Conservation (phyloP, 1,140 invertebrate genomes). For the Monomorium pharaonis region DNA sequence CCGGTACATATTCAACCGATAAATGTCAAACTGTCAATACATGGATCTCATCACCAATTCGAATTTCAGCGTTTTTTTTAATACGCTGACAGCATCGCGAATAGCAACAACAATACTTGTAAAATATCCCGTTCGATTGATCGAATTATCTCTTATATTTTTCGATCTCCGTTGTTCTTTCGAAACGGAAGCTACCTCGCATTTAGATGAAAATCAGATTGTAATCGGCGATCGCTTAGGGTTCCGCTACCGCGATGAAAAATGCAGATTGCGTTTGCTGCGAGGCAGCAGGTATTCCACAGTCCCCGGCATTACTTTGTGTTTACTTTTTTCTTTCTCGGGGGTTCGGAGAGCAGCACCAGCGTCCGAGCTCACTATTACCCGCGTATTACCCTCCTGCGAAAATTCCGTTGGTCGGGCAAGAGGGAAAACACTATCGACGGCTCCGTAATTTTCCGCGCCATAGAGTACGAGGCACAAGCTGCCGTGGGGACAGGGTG, state of each 20-base stretch:
- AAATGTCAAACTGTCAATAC: conserved; percentile 49
- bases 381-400: conserved; percentile 33
- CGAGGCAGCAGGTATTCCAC: neutral
- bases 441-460: conserved; percentile 75
- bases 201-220: conserved; percentile 33
- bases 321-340: conserved; percentile 38
- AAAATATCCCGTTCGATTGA: neutral
- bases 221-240: conserved; percentile 21
- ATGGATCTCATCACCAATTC: conserved; percentile 36
- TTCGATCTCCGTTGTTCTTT: neutral
- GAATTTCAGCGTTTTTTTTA: conserved; percentile 37
- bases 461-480: conserved; percentile 66
- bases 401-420: conserved; percentile 56
- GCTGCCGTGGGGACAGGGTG: conserved; percentile 7
- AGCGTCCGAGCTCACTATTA: conserved; percentile 34
- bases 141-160: neutral
- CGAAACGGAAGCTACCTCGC: neutral
- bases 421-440: conserved; percentile 66
- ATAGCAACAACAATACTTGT: conserved; percentile 13
- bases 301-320: conserved; percentile 15
- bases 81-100: neutral
- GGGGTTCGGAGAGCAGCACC: neutral
- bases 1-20: conserved; percentile 9
- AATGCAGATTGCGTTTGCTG: conserved; percentile 29
- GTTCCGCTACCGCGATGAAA: conserved; percentile 12